Conservation (phyloP, 2,113 vertebrate species). For the Gadus chalcogrammus region DNA sequence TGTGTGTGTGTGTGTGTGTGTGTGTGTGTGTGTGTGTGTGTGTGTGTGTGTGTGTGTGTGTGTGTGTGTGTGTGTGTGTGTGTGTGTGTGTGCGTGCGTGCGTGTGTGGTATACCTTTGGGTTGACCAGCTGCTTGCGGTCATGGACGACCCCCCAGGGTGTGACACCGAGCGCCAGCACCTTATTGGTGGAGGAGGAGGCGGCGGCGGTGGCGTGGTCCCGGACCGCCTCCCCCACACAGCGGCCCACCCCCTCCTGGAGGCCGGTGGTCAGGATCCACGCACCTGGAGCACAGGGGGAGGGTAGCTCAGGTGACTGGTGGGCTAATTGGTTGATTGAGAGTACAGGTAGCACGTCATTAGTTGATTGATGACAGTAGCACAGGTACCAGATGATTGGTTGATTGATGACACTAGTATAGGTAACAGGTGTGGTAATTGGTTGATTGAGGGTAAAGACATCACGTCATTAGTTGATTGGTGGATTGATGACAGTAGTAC, state of each 20-base stretch:
- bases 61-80: too few species aligned
- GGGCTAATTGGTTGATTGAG: background rate
- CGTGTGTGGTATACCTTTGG: conserved; percentile 69
- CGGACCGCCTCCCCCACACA: conserved; percentile 84
- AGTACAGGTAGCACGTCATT: background rate
- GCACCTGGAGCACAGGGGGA: conserved; percentile 66
- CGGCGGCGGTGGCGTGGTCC: conserved; percentile 79
- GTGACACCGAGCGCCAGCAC: conserved; percentile 83
- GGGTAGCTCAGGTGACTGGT: too few species aligned
- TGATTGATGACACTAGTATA: background rate
- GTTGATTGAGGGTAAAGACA: background rate
- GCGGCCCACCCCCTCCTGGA: conserved; percentile 78
- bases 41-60: too few species aligned
- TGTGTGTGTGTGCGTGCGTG: background rate
- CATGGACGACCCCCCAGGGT: conserved; percentile 82
- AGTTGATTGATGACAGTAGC: background rate
- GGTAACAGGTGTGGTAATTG: background rate
- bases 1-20: too few species aligned
- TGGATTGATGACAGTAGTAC: background rate
- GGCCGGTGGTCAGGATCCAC: conserved; percentile 83
- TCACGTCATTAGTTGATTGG: background rate
- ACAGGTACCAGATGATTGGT: background rate
- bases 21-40: too few species aligned
- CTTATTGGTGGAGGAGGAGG: conserved; percentile 67
- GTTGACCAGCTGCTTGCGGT: conserved; percentile 73